A percentile compares a stretch with the other conserved stretches of the same genome.
These are phyloP conservation scores for Cyanistes caeruleus DNA, from an alignment of 2,113 vertebrate genomes.

Conservation along the genomic window DNA sequence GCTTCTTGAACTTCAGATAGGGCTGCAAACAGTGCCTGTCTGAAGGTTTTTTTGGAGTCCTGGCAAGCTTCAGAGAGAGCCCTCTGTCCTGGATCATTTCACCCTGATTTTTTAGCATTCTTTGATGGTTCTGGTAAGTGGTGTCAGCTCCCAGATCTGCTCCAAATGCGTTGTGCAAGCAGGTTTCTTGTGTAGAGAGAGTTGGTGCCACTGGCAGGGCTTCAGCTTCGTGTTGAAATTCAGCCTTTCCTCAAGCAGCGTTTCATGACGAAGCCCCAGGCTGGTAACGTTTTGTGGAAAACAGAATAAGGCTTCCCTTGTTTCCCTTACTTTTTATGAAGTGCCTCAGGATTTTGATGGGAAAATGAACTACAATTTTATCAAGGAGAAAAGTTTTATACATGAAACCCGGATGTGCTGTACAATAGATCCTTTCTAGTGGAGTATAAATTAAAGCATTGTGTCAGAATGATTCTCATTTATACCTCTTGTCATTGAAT, in stretches of 20 bases:
- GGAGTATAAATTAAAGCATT: conserved; percentile 15
- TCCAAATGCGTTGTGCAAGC: not conserved
- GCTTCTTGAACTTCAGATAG: not conserved
- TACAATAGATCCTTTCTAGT: conserved; percentile 39
- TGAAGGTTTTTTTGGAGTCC: not conserved
- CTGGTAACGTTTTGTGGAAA: conserved; percentile 7
- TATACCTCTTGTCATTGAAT: conserved; percentile 1
- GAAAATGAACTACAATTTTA: conserved; percentile 49
- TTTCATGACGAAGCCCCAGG: conserved; percentile 15
- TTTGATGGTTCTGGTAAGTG: not conserved
- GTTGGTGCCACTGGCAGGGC: not conserved
- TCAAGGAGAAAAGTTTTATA: conserved; percentile 17
- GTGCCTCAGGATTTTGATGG: conserved; percentile 49
- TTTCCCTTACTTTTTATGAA: conserved; percentile 47
- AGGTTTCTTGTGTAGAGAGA: not conserved
- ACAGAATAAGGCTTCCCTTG: conserved; percentile 55
- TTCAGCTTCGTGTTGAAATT: not conserved
- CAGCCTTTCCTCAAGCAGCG: conserved; percentile 26
- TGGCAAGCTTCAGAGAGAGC: not conserved
- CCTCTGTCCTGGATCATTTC: not conserved
- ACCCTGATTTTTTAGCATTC: not conserved
- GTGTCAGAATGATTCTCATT: conserved; percentile 8
- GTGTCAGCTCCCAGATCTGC: not conserved
- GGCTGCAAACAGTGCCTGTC: not conserved
- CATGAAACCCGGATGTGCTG: not conserved